Evolutionary conservation across 2,888 invertebrate genomes (phyloP), one percentile per base, ranked within the genome.

Genomic region (Eilema sororculum): DNA sequence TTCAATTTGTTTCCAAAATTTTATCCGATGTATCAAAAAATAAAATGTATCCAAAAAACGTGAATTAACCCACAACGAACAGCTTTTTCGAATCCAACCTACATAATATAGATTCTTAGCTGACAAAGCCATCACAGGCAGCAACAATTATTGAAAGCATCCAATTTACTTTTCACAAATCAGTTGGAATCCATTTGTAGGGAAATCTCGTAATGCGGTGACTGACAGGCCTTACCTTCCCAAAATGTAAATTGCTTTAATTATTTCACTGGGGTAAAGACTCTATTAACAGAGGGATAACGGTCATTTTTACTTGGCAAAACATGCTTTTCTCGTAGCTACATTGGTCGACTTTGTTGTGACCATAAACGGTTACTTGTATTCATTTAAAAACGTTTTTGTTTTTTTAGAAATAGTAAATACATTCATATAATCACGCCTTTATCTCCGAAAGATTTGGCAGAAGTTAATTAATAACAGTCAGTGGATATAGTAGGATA

Each of bases 101-200:
- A 25, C 9, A 25, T 24, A 3, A 41, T 41, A 24, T 20, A 24
- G 22, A 37, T 37, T 41, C 6, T 16, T 41, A 16, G 33, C 22
- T 37, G 61, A 61, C 22, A 20, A 28, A 57, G 37, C 25, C 25
- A 28, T 59, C 58, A 28, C 71, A 70, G 46, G 28, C 37, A 69
- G 61, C 61, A 71, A 67, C 46, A 67, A 78, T 75, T 70, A 72
- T 76, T 63, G 70, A 69, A 82, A 82, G 68, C 75, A 72, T 76
- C 75, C 78, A 77, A 83, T 81, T 80, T 77, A 76, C 68, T 80
- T 78, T 65, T 62, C 65, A 69, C 75, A 77, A 79, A 80, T 78
- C 82, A 77, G 77, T 73, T 71, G 66, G 67, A 71, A 57, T 75
- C 75, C 79, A 80, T 82, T 83, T 79, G 77, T 62, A 73, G 76